A percentile compares a stretch with the other conserved stretches of the same genome.
These are phyloP conservation scores for Chionodraco myersi DNA, from an alignment of 2,113 vertebrate species.

Conservation along the genomic window DNA sequence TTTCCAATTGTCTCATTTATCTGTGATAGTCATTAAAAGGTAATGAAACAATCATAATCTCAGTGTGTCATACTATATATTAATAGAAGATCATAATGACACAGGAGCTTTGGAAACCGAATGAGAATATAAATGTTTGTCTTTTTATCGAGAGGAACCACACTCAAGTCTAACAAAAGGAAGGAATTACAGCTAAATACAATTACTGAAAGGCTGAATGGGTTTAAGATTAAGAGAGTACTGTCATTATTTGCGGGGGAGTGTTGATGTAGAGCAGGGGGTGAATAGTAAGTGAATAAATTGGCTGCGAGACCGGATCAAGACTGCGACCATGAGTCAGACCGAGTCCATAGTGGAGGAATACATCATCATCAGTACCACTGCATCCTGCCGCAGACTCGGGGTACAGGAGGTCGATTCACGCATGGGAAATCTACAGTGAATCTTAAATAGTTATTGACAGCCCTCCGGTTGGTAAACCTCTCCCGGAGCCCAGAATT, in stretches of 20 bases:
- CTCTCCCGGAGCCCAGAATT: constrained; percentile 48
- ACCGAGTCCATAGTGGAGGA: background rate
- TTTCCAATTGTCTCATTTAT: constrained; percentile 38
- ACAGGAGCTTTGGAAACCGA: constrained; percentile 21
- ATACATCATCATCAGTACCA: constrained; percentile 29
- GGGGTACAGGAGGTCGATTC: constrained; percentile 29
- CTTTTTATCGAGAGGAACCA: constrained; percentile 2
- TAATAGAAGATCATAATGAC: constrained; percentile 38
- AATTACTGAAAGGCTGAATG: background rate
- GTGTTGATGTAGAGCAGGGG: background rate
- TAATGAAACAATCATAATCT: constrained; percentile 41
- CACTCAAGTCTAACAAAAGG: background rate
- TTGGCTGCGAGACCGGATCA: background rate
- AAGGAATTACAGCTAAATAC: background rate
- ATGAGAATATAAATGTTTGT: constrained; percentile 16
- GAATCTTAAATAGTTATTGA: constrained; percentile 71
- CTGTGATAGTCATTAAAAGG: constrained; percentile 29
- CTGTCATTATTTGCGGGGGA: background rate
- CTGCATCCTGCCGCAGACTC: constrained; percentile 22
- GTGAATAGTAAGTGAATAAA: constrained; percentile 22
- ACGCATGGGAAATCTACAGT: constrained; percentile 53
- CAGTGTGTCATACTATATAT: constrained; percentile 8
- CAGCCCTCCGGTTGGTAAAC: constrained; percentile 64
- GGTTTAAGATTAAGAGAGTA: background rate
- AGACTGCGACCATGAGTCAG: constrained; percentile 5